Conservation (phyloP, 2,888 invertebrate genomes). For the Nycteola revayana region DNA sequence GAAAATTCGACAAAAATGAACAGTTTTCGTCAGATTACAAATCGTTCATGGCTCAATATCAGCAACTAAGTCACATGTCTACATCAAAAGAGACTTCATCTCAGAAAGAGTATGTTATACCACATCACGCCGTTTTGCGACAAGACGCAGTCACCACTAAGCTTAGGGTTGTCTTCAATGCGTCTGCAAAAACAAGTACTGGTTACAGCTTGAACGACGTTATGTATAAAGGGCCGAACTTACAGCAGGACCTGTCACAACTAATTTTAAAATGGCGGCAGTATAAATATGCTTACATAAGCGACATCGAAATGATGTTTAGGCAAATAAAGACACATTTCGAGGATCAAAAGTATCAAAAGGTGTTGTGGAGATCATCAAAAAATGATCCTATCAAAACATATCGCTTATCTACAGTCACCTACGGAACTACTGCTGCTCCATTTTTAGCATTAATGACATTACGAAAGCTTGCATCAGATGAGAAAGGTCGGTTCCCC, state of each 20-base stretch:
- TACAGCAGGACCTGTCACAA: slow-evolving; percentile 14
- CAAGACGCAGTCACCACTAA: slow-evolving; percentile 20
- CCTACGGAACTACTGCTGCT: slow-evolving; percentile 15
- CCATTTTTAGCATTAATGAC: slow-evolving; percentile 30
- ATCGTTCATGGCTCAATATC: slow-evolving; percentile 1
- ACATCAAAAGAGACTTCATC: background rate
- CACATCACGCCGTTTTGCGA: slow-evolving; percentile 21
- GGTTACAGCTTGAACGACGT: slow-evolving; percentile 25
- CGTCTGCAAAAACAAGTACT: slow-evolving; percentile 16
- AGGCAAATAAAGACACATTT: slow-evolving; percentile 13
- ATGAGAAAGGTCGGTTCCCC: slow-evolving; percentile 8
- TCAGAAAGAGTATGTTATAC: slow-evolving; percentile 13
- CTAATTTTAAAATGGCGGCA: slow-evolving; percentile 23
- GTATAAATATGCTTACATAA: slow-evolving; percentile 19
- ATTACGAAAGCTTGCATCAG: slow-evolving; percentile 10
- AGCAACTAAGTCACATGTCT: slow-evolving; percentile 3
- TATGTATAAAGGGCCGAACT: slow-evolving; percentile 22
- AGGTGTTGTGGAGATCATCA: slow-evolving; percentile 24
- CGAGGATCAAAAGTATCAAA: slow-evolving; percentile 20
- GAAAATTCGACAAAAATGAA: background rate
- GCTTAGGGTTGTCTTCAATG: slow-evolving; percentile 28
- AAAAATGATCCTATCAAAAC: slow-evolving; percentile 3
- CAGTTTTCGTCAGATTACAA: background rate
- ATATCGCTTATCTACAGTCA: slow-evolving; percentile 16
- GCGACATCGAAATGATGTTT: slow-evolving; percentile 29